Evolutionary conservation across 2,888 invertebrate species (phyloP).

Genomic region (Troides oblongomaculatus): DNA sequence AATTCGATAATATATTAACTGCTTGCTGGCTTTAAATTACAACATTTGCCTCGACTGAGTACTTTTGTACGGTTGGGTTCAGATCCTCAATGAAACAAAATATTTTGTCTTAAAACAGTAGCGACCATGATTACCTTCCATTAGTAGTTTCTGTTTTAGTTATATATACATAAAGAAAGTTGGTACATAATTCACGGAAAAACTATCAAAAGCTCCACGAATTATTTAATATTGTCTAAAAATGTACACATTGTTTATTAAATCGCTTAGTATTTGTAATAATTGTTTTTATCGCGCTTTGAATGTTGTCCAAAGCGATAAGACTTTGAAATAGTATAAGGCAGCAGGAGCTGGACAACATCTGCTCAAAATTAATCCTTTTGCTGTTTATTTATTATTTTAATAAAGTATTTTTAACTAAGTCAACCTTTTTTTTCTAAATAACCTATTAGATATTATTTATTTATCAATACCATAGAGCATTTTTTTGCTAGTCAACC

Average conservation of each 20-base stretch:
- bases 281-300: conserved; percentile 50
- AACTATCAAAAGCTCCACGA: not conserved
- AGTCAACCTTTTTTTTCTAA: conserved; percentile 8
- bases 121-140: not conserved
- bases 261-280: conserved; percentile 34
- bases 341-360: conserved; percentile 33
- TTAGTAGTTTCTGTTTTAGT: not conserved
- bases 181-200: not conserved
- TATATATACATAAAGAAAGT: not conserved
- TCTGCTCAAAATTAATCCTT: conserved; percentile 67
- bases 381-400: conserved; percentile 77
- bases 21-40: not conserved
- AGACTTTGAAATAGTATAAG: not conserved
- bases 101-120: too few relatives aligned
- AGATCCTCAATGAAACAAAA: not conserved
- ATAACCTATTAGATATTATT: not conserved
- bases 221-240: not conserved
- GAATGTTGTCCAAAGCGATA: conserved; percentile 34
- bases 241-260: not conserved
- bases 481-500: too few relatives aligned
- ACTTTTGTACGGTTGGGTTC: not conserved
- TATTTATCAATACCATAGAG: too few relatives aligned
- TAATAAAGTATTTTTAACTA: conserved; percentile 74
- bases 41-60: not conserved
- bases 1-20: not conserved